These are phyloP conservation scores for Malachius bipustulatus DNA, from an alignment of 2,888 invertebrate genomes.

Conservation along the genomic window DNA sequence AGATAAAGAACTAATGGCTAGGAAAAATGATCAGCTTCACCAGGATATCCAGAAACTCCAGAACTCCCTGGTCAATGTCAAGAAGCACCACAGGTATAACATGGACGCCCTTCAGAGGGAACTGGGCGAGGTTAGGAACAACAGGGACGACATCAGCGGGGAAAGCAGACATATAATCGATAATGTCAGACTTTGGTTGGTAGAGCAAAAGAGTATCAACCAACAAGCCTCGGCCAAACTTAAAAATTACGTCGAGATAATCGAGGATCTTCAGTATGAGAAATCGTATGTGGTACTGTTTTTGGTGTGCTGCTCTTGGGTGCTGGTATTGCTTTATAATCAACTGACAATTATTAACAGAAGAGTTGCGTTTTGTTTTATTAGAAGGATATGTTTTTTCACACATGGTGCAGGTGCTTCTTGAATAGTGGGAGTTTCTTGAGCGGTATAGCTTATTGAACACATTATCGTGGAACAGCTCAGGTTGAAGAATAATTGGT, in stretches of 20 bases:
- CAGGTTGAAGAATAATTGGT: too few relatives aligned
- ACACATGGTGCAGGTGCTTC: too few relatives aligned
- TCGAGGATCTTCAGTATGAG: constrained; percentile 25
- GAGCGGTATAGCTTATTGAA: too few relatives aligned
- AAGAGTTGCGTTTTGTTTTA: too few relatives aligned
- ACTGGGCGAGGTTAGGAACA: constrained; percentile 26
- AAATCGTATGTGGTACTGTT: constrained; percentile 26
- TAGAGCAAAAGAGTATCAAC: constrained; percentile 33
- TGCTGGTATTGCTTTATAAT: too few relatives aligned
- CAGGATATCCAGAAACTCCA: constrained; percentile 16
- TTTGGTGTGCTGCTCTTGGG: too few relatives aligned
- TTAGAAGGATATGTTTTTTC: too few relatives aligned
- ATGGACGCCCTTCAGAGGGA: constrained; percentile 30
- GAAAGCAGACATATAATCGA: constrained; percentile 33
- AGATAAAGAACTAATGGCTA: constrained; percentile 6
- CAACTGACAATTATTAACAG: too few relatives aligned
- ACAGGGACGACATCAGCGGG: constrained; percentile 29
- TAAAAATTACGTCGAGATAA: constrained; percentile 25
- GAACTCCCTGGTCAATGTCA: constrained; percentile 19
- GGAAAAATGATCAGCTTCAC: constrained; percentile 15
- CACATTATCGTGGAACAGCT: too few relatives aligned
- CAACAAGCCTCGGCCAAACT: constrained; percentile 21
- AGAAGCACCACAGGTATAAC: constrained; percentile 26
- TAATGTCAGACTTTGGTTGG: constrained; percentile 33
- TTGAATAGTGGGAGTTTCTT: too few relatives aligned